These are phyloP conservation scores for Henricia sp. DNA, from an alignment of 53 echinoderm and acorn worm species.

Conservation along the genomic window DNA sequence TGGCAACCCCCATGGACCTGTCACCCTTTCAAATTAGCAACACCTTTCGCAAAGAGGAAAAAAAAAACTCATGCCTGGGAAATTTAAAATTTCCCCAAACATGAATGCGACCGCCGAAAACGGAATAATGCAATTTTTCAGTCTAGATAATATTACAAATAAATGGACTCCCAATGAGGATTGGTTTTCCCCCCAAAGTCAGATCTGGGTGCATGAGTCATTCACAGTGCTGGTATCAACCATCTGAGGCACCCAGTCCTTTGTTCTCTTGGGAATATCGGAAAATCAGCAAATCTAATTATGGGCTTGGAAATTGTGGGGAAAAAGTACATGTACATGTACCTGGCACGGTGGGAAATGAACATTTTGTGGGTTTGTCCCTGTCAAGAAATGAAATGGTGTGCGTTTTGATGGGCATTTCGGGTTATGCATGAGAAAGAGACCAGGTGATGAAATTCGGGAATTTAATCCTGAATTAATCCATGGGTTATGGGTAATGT, in stretches of 20 bases:
- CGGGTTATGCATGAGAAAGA: not conserved
- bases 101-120: too few species aligned
- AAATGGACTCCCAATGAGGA: not conserved
- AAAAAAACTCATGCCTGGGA: too few species aligned
- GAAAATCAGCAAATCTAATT: conserved; percentile 48
- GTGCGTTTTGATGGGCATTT: not conserved
- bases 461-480: too few species aligned
- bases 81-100: too few species aligned
- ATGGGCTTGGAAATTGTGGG: conserved; percentile 9
- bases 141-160: not conserved
- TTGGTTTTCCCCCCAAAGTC: conserved; percentile 40
- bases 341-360: not conserved
- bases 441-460: conserved; percentile 27
- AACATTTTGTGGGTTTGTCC: not conserved
- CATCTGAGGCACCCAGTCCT: conserved; percentile 22
- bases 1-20: too few species aligned
- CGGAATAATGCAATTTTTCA: too few species aligned
- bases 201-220: conserved; percentile 37
- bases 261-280: conserved; percentile 44
- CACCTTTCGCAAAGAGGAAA: too few species aligned
- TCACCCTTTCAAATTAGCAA: too few species aligned
- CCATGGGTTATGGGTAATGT: conserved; percentile 23
- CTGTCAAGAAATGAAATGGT: not conserved
- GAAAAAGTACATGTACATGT: not conserved
- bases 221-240: conserved; percentile 22